phyloP scores from a whole-genome alignment of 1,140 invertebrate species.

The roundworm (Caenorhabditis elegans) region DNA sequence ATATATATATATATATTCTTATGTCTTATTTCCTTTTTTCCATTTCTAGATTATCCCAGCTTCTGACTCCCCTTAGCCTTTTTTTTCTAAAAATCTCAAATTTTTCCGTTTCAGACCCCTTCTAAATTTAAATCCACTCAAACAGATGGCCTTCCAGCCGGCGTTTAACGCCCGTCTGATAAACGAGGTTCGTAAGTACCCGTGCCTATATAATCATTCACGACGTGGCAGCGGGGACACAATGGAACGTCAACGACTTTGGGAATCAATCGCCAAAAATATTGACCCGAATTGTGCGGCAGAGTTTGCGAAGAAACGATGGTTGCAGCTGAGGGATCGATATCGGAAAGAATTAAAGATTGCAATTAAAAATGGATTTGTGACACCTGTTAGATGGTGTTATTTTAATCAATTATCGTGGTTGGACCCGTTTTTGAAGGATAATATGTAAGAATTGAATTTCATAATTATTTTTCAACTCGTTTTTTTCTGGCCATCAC shows the following conservation, averaged over 20 bases:
- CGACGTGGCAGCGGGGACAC: conserved; percentile 62
- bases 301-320: conserved; percentile 66
- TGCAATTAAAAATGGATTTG: conserved; percentile 52
- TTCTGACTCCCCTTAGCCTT: no score
- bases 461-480: no score
- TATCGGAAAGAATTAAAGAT: conserved; percentile 64
- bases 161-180: conserved; percentile 37
- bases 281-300: conserved; percentile 50
- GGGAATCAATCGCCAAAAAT: conserved; percentile 47
- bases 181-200: conserved; percentile 50
- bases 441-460: conserved; percentile 60
- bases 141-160: conserved; percentile 25
- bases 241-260: conserved; percentile 52
- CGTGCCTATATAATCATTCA: conserved; percentile 62
- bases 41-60: no score
- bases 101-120: background rate
- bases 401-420: conserved; percentile 63
- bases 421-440: conserved; percentile 65
- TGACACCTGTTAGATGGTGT: conserved; percentile 59
- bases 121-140: no score
- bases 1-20: no score
- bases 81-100: background rate
- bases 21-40: background rate
- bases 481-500: no score
- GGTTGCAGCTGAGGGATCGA: conserved; percentile 63